Conservation (phyloP, 2,113 vertebrate species). For the Epinephelus cyanopodus region DNA sequence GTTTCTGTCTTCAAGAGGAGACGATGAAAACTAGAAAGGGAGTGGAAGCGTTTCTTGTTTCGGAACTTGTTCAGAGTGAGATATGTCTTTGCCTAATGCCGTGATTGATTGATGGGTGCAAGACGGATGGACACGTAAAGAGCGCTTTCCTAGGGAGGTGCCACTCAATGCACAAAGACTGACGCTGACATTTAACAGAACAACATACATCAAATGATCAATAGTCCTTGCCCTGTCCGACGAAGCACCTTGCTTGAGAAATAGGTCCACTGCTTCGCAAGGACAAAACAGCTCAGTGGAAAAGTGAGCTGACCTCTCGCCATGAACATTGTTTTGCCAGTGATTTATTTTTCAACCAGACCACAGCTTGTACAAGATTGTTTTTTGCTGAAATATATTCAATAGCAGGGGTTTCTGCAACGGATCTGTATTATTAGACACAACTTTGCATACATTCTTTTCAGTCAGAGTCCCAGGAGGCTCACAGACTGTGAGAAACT, state of each 20-base stretch:
- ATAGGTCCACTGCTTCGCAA: slow-evolving; percentile 43
- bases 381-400: slow-evolving; percentile 12
- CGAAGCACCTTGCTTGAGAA: slow-evolving; percentile 54
- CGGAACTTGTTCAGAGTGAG: slow-evolving; percentile 66
- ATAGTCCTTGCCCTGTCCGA: slow-evolving; percentile 61
- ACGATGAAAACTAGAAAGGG: slow-evolving; percentile 10
- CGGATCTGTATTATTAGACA: slow-evolving; percentile 56
- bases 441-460: slow-evolving; percentile 46
- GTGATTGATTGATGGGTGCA: slow-evolving; percentile 70
- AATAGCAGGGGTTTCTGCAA: slow-evolving; percentile 24
- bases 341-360: slow-evolving; percentile 47
- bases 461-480: slow-evolving; percentile 44
- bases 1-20: slow-evolving; percentile 21
- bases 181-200: slow-evolving; percentile 73
- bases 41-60: slow-evolving; percentile 63
- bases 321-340: slow-evolving; percentile 30
- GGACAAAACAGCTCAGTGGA: slow-evolving; percentile 42
- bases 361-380: not conserved
- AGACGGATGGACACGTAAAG: slow-evolving; percentile 65
- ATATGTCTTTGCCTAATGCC: slow-evolving; percentile 68
- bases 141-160: slow-evolving; percentile 65
- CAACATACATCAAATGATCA: slow-evolving; percentile 75
- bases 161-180: slow-evolving; percentile 69
- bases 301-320: slow-evolving; percentile 60
- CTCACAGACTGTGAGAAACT: slow-evolving; percentile 53